Conservation (phyloP, 1,140 invertebrate species). For the Drosophila melanogaster region DNA sequence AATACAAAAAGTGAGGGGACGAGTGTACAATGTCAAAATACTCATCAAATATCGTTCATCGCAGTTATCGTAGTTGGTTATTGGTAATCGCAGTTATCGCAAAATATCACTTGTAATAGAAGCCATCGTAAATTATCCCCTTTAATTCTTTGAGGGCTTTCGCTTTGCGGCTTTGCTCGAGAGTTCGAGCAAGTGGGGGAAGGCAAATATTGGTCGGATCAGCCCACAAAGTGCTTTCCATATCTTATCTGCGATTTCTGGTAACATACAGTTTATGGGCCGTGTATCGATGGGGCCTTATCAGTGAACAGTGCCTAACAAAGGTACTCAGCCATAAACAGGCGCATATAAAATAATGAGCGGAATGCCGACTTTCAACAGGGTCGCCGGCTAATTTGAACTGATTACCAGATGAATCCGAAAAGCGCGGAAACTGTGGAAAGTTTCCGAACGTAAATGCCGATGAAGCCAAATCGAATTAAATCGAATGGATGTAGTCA, state of each 20-base stretch:
- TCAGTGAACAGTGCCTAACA: slow-evolving; percentile 18
- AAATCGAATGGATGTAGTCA: slow-evolving; percentile 4
- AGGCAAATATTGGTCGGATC: slow-evolving; percentile 32
- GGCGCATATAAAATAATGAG: too few species aligned
- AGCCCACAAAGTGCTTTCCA: slow-evolving; percentile 27
- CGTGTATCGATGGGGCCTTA: slow-evolving; percentile 38
- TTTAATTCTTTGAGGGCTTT: slow-evolving; percentile 9
- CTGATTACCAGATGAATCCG: slow-evolving; percentile 2
- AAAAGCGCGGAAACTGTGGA: slow-evolving; percentile 20
- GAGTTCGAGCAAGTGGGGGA: slow-evolving; percentile 23
- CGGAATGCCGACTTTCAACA: slow-evolving; percentile 6
- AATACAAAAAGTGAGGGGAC: slow-evolving; percentile 26
- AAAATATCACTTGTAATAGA: slow-evolving; percentile 15
- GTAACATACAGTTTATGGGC: slow-evolving; percentile 47
- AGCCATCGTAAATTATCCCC: slow-evolving; percentile 14
- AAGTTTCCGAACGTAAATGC: slow-evolving; percentile 26
- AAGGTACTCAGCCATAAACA: slow-evolving; percentile 26
- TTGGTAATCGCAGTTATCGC: slow-evolving; percentile 18
- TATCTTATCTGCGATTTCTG: slow-evolving; percentile 44
- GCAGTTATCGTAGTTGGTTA: slow-evolving; percentile 9
- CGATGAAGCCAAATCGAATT: neutral
- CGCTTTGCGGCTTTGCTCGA: slow-evolving; percentile 7
- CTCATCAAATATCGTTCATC: slow-evolving; percentile 16
- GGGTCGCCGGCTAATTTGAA: slow-evolving; percentile 5
- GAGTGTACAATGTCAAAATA: slow-evolving; percentile 3